Evolutionary conservation across 2,797 vertebrate species (phyloP).

Genomic region (Iguana delicatissima): DNA sequence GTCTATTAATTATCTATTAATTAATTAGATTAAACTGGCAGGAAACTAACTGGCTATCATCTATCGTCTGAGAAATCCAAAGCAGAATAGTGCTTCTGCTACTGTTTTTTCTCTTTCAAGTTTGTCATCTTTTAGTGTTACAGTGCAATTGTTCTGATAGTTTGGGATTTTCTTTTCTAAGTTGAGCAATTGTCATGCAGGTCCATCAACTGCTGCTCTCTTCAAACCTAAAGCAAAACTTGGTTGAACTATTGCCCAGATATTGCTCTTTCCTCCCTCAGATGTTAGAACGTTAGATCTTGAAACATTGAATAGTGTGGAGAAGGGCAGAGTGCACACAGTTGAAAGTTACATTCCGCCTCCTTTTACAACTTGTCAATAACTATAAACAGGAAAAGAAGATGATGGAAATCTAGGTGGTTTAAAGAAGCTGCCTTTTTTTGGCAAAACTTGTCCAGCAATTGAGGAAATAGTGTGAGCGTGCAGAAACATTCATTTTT

Average conservation of each 20-base stretch:
- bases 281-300: slow-evolving; percentile 32
- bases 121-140: not conserved
- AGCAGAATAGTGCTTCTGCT: not conserved
- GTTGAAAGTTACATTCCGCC: not conserved
- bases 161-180: not conserved
- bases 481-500: not conserved
- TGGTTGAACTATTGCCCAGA: slow-evolving; percentile 5
- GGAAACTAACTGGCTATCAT: not conserved
- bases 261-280: slow-evolving; percentile 8
- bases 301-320: slow-evolving; percentile 14
- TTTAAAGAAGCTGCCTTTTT: not conserved
- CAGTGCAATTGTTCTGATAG: not conserved
- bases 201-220: not conserved
- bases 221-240: slow-evolving; percentile 13
- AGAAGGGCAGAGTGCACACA: slow-evolving; percentile 6
- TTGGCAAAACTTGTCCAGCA: not conserved
- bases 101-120: not conserved
- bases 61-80: not conserved
- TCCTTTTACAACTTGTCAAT: not conserved
- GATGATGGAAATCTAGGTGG: not conserved
- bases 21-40: not conserved
- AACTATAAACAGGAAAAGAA: not conserved
- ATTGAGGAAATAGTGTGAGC: not conserved
- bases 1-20: not conserved
- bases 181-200: slow-evolving; percentile 18